phyloP scores from a whole-genome alignment of 2,113 vertebrate species.

The Acanthochromis polyacanthus region DNA sequence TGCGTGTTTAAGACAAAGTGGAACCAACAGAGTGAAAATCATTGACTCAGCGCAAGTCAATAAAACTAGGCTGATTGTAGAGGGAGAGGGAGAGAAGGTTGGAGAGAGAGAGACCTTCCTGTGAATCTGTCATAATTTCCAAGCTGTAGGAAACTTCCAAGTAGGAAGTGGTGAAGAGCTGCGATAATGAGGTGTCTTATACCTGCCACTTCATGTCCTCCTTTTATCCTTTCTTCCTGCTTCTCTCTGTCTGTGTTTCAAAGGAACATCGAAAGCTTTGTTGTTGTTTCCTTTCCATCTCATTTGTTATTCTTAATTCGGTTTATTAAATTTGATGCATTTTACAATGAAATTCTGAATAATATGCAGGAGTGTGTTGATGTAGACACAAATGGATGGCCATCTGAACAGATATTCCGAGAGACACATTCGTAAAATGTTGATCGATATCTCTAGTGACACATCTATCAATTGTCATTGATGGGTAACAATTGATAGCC shows the following conservation, averaged over 20 bases:
- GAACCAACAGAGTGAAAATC: constrained; percentile 41
- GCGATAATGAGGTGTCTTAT: constrained; percentile 58
- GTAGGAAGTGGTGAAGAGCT: constrained; percentile 36
- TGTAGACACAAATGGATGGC: background rate
- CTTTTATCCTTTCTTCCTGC: constrained; percentile 10
- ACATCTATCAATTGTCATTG: no score
- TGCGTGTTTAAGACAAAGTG: constrained; percentile 46
- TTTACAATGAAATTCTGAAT: background rate
- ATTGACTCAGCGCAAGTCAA: constrained; percentile 22
- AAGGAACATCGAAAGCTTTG: background rate
- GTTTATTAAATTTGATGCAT: background rate
- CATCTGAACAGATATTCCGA: background rate
- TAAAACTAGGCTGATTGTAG: constrained; percentile 55
- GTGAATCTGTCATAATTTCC: constrained; percentile 58
- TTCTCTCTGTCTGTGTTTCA: constrained; percentile 19
- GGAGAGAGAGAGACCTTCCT: background rate
- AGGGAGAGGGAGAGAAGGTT: background rate
- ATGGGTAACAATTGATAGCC: background rate
- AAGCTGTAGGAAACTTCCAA: background rate
- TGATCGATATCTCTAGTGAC: no score
- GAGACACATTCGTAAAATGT: background rate
- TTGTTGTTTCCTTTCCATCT: background rate
- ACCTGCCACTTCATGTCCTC: constrained; percentile 45
- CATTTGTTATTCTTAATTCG: background rate
- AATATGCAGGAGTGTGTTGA: background rate